Conservation (phyloP, 2,888 invertebrate genomes). For the Smittia sp. region DNA sequence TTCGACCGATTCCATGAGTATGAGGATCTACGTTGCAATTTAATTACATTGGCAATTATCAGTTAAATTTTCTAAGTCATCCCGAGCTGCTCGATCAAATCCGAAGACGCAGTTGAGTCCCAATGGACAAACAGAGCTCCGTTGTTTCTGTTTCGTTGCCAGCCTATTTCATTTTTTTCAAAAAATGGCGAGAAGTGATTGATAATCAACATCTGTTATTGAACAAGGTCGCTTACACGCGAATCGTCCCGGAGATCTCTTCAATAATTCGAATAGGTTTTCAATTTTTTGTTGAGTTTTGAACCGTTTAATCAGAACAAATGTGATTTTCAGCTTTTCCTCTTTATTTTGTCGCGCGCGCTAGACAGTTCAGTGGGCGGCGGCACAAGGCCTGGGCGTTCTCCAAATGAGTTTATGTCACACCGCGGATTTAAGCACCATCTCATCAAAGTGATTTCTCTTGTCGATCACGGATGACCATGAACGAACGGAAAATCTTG, state of each 20-base stretch:
- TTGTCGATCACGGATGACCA: slow-evolving; percentile 32
- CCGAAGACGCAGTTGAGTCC: neutral
- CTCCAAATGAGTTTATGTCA: slow-evolving; percentile 5
- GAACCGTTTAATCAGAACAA: slow-evolving; percentile 23
- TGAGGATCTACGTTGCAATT: slow-evolving; percentile 6
- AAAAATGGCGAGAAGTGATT: neutral
- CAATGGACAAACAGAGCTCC: too few relatives aligned
- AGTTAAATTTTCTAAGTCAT: slow-evolving; percentile 23
- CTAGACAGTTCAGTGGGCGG: neutral
- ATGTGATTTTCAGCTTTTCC: slow-evolving; percentile 27
- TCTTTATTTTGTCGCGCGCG: neutral
- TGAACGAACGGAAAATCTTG: slow-evolving; percentile 14
- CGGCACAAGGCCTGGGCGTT: neutral
- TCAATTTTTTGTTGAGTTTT: slow-evolving; percentile 36
- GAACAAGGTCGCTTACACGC: neutral
- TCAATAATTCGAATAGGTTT: too few relatives aligned
- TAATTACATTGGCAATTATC: slow-evolving; percentile 36
- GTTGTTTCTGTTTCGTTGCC: slow-evolving; percentile 10
- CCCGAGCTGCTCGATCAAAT: neutral
- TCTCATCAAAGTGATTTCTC: slow-evolving; percentile 39
- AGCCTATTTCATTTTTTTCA: slow-evolving; percentile 14
- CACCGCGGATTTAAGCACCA: neutral
- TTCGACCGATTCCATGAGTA: neutral
- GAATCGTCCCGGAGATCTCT: neutral
- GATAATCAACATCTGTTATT: slow-evolving; percentile 35